Evolutionary conservation across 2,797 vertebrate genomes (phyloP).

Genomic region (Coilia nasus): DNA sequence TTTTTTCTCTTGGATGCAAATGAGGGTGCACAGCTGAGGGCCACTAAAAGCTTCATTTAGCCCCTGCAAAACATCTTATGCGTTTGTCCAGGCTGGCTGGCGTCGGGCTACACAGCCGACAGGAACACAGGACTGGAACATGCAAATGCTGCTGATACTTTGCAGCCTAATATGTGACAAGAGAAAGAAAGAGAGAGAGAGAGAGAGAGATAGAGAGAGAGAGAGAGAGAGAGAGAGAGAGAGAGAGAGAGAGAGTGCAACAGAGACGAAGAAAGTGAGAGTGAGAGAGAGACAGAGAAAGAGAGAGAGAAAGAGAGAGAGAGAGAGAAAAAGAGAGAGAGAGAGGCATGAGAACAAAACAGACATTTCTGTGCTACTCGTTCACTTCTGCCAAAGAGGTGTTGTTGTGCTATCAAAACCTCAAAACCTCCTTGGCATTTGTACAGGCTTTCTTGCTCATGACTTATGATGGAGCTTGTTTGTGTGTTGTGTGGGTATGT

Average conservation of each 20-base stretch:
- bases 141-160: background rate
- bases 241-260: too few relatives aligned
- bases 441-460: background rate
- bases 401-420: background rate
- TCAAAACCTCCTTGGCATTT: background rate
- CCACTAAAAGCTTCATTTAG: constrained; percentile 19
- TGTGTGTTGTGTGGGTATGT: background rate
- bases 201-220: too few relatives aligned
- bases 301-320: background rate
- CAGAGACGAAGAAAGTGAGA: too few relatives aligned
- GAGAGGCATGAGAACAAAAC: background rate
- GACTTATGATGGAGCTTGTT: background rate
- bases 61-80: background rate
- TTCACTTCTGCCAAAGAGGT: background rate
- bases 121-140: background rate
- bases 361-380: background rate
- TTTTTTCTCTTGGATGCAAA: constrained; percentile 12
- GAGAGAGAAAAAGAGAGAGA: too few relatives aligned
- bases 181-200: background rate
- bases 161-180: background rate
- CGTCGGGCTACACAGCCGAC: too few relatives aligned
- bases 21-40: constrained; percentile 14
- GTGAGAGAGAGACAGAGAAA: background rate
- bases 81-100: background rate
- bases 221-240: background rate